Evolutionary conservation across 1,140 invertebrate species (phyloP).

Genomic region (Periplaneta americana): DNA sequence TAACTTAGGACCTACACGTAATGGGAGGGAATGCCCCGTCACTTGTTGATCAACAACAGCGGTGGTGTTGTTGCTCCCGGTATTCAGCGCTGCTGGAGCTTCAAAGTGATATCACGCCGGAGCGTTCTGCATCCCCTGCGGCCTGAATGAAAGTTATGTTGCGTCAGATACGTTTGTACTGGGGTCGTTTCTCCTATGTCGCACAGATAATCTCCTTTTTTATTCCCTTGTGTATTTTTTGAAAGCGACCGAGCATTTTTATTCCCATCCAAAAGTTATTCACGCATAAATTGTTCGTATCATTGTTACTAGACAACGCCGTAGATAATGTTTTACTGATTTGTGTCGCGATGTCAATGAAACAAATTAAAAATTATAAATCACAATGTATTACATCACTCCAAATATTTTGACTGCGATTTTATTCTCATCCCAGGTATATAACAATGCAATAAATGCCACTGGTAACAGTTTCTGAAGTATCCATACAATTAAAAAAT

Average conservation of each 20-base stretch:
- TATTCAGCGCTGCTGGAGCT: neutral
- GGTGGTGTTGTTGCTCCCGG: too few relatives aligned
- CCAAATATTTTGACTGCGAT: too few relatives aligned
- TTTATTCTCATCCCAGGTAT: too few relatives aligned
- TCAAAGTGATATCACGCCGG: neutral
- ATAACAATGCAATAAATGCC: too few relatives aligned
- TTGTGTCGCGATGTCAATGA: too few relatives aligned
- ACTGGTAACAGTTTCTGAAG: too few relatives aligned
- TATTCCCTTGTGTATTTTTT: neutral
- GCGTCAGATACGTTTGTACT: neutral
- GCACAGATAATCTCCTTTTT: neutral
- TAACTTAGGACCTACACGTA: neutral
- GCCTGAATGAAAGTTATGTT: neutral
- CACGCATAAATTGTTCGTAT: neutral
- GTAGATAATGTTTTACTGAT: too few relatives aligned
- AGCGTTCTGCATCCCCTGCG: neutral
- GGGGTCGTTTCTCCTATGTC: neutral
- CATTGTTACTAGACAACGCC: too few relatives aligned
- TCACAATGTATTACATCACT: too few relatives aligned
- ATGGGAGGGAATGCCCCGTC: neutral
- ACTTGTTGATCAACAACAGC: neutral
- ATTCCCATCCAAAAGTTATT: neutral
- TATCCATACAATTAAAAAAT: too few relatives aligned
- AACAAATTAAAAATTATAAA: too few relatives aligned
- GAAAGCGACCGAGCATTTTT: neutral